Percentiles rank a stretch among this genome's conserved stretches.
phyloP scores from a whole-genome alignment of 1,140 invertebrate genomes.

The Panulirus ornatus region DNA sequence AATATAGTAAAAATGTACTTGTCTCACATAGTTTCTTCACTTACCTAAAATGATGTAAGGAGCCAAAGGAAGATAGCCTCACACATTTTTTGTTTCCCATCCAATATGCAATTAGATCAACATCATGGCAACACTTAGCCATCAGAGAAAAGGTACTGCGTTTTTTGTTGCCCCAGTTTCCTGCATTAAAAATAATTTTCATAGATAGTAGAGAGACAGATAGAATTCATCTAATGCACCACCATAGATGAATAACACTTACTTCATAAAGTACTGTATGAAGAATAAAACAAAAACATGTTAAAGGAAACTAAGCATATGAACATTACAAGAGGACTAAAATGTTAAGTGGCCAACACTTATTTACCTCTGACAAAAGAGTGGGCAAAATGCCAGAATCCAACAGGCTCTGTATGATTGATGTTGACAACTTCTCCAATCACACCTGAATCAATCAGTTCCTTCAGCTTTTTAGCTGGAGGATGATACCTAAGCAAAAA shows the following conservation, averaged over 20 bases:
- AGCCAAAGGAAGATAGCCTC: conserved; percentile 80
- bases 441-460: conserved; percentile 78
- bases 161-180: conserved; percentile 79
- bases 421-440: conserved; percentile 80
- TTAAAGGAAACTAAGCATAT: too few species aligned
- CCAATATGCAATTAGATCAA: conserved; percentile 80
- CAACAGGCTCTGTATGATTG: conserved; percentile 80
- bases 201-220: too few species aligned
- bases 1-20: too few species aligned
- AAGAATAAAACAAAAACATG: not conserved
- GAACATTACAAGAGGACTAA: too few species aligned
- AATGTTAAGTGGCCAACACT: not conserved
- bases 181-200: conserved; percentile 78
- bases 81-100: conserved; percentile 78
- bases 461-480: conserved; percentile 78
- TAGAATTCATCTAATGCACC: too few species aligned
- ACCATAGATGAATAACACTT: not conserved
- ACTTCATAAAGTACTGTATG: not conserved
- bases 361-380: conserved; percentile 69
- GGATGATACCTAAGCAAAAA: conserved; percentile 69
- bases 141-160: conserved; percentile 79
- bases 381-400: conserved; percentile 81
- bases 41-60: conserved; percentile 78
- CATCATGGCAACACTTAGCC: conserved; percentile 81
- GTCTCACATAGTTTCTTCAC: not conserved